Percentiles rank a stretch among this genome's conserved stretches.
Conservation (phyloP, 2,888 invertebrate genomes). For the Lottia gigantea region DNA sequence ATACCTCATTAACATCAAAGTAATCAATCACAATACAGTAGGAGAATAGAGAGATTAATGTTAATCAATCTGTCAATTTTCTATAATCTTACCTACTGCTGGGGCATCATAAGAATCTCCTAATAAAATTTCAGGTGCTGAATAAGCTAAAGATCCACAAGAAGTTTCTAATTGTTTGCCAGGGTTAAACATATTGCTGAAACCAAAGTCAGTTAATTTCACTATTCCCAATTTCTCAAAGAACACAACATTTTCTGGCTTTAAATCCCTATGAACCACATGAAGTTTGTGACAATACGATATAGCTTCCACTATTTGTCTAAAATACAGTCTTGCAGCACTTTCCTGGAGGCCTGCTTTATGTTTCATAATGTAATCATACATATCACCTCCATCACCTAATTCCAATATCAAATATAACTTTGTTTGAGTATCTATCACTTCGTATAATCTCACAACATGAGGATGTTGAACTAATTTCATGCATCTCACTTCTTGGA, state of each 20-base stretch:
- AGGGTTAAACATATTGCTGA: constrained; percentile 88
- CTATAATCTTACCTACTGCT: constrained; percentile 82
- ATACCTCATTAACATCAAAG: constrained; percentile 4
- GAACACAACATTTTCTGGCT: constrained; percentile 99
- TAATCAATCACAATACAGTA: neutral
- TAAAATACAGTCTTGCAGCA: constrained; percentile 84
- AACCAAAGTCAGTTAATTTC: constrained; percentile 97
- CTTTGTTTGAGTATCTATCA: constrained; percentile 99
- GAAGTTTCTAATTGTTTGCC: constrained; percentile 97
- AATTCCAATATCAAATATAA: constrained; percentile 89
- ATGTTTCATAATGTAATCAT: constrained; percentile 97
- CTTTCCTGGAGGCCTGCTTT: constrained; percentile 79
- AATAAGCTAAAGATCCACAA: constrained; percentile 98
- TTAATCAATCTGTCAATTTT: no score
- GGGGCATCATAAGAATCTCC: constrained; percentile 99
- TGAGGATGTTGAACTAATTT: constrained; percentile 99
- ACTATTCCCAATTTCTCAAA: constrained; percentile 97
- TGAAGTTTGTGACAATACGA: constrained; percentile 95
- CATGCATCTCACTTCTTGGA: constrained; percentile 88
- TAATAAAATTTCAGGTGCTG: constrained; percentile 97
- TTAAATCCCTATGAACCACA: constrained; percentile 91
- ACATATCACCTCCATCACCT: constrained; percentile 98
- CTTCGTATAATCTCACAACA: constrained; percentile 97
- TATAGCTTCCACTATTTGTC: constrained; percentile 96
- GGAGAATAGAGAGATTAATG: neutral